Conservation (phyloP, 1,140 invertebrate species). For the Colletes latitarsis region DNA sequence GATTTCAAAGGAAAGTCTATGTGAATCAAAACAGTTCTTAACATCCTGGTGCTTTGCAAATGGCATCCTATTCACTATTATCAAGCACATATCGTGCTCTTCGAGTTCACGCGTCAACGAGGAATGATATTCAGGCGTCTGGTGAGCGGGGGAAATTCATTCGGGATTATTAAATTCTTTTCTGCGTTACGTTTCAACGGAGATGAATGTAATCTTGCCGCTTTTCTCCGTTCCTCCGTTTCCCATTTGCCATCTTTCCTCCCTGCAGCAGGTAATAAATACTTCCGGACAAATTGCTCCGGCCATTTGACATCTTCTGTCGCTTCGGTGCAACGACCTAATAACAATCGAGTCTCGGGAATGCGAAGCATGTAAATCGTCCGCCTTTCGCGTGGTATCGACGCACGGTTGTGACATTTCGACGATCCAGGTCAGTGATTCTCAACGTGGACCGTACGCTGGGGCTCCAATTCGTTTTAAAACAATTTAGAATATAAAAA, state of each 20-base stretch:
- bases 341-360: conserved; percentile 52
- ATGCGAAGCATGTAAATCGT: conserved; percentile 45
- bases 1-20: too few relatives aligned
- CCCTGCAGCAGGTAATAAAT: conserved; percentile 49
- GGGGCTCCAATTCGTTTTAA: too few relatives aligned
- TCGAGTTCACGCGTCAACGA: background rate
- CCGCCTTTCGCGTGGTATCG: background rate
- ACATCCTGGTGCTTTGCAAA: background rate
- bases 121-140: background rate
- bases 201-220: conserved; percentile 40
- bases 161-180: conserved; percentile 62
- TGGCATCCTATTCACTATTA: background rate
- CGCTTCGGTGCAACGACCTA: conserved; percentile 41
- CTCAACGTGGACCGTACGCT: too few relatives aligned
- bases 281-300: conserved; percentile 48
- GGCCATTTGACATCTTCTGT: conserved; percentile 50
- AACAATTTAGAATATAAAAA: too few relatives aligned
- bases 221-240: background rate
- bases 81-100: background rate
- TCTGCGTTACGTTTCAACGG: conserved; percentile 41
- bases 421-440: too few relatives aligned
- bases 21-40: too few relatives aligned
- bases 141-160: background rate
- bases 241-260: background rate
- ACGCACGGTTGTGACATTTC: background rate